phyloP scores from a whole-genome alignment of 2,113 vertebrate genomes.

The Numenius arquata region DNA sequence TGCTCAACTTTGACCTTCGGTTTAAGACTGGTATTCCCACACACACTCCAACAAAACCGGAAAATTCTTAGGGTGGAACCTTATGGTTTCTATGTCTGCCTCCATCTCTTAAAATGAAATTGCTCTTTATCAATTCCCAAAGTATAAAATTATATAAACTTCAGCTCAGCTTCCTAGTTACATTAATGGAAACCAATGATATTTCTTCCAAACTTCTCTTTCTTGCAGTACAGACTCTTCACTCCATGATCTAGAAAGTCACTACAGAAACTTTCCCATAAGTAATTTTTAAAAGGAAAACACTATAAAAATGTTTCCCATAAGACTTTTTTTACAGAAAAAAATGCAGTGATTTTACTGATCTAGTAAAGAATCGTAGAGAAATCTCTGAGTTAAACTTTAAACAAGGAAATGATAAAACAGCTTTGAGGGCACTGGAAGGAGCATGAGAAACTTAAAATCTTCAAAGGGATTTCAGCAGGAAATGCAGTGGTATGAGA shows the following conservation, averaged over 20 bases:
- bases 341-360: not conserved
- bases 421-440: not conserved
- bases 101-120: not conserved
- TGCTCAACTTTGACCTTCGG: not conserved
- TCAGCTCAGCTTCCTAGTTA: not conserved
- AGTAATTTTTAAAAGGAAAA: not conserved
- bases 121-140: not conserved
- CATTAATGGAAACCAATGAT: not conserved
- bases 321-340: not conserved
- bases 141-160: not conserved
- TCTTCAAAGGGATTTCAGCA: not conserved
- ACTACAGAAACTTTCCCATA: not conserved
- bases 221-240: not conserved
- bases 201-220: not conserved
- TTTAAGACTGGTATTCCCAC: not conserved
- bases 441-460: conserved; percentile 14
- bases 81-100: not conserved
- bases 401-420: not conserved
- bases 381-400: not conserved
- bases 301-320: not conserved
- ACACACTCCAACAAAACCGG: not conserved
- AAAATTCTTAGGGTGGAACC: not conserved
- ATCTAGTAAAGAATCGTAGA: not conserved
- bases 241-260: not conserved
- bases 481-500: not conserved